Evolutionary conservation across 2,888 invertebrate species (phyloP), one percentile per base, ranked within the genome.

Genomic region (Xylota sylvarum): DNA sequence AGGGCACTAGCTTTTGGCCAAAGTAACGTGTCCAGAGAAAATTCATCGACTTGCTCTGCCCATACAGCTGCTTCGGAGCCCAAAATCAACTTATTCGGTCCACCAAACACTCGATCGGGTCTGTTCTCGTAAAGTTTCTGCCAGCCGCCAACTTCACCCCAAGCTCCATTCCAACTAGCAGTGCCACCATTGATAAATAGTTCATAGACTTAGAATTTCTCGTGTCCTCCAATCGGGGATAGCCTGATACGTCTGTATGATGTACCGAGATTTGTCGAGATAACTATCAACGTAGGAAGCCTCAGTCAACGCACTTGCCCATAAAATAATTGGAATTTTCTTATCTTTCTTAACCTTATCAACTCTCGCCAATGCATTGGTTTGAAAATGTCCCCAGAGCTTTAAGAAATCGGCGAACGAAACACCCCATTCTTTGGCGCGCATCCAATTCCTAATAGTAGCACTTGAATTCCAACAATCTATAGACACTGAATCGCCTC

Each of bases 101-200:
- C 92, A 1, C 93, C 93, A n/a, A 94, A 94, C 84, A 97, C 94
- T 5, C 90, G 89, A 23, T 93, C 92, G 0, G 96, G 95, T 83
- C 95, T 95, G 91, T 97, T 97, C 35, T 95, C 94, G 89, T 97
- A 97, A 0, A 97, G 95, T 89, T 95, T 95, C 92, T 97, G 97
- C 97, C 97, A 97, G 3, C 97, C 96, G 89, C 96, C 97, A 97
- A 97, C 97, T 91, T 97, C 97, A 89, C 96, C 96, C 92, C 95
- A 94, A 86, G 93, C 94, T 0, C 94, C 95, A 0, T 97, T 23
- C 97, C 97, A 97, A 5, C 96, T 95, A 9, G 95, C 95, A 89
- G 95, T 97, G 0, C 97, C 97, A 90, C 97, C 97, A 91, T 97
- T 97, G 0, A 97, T 94, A 91, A 97, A 97, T 4, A 97, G 93